Evolutionary conservation across 1,140 invertebrate genomes (phyloP).

Genomic region (Nephotettix cincticeps): DNA sequence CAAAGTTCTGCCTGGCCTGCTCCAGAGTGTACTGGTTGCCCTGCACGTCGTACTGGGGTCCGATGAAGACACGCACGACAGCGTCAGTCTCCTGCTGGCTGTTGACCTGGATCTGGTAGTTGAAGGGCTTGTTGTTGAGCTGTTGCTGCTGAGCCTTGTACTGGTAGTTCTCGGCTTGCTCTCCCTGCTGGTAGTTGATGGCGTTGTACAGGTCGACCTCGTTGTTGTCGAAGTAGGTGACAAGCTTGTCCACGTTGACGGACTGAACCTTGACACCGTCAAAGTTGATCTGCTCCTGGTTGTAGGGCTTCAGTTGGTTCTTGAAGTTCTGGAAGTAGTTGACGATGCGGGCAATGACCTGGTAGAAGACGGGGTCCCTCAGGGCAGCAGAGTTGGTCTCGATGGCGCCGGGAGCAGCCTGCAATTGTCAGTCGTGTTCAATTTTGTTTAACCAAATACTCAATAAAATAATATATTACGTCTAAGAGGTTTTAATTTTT

Average conservation of each 20-base stretch:
- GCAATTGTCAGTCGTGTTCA: not conserved
- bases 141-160: constrained; percentile 49
- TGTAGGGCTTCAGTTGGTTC: constrained; percentile 57
- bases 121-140: constrained; percentile 67
- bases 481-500: too few species aligned
- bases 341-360: constrained; percentile 51
- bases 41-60: constrained; percentile 63
- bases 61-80: constrained; percentile 64
- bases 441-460: too few species aligned
- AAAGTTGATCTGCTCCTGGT: constrained; percentile 46
- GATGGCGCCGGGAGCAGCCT: constrained; percentile 50
- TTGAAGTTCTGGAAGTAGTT: constrained; percentile 54
- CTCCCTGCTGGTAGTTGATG: constrained; percentile 53
- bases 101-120: constrained; percentile 57
- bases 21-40: constrained; percentile 46
- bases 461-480: too few species aligned
- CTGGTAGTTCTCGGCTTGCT: constrained; percentile 41
- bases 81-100: constrained; percentile 55
- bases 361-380: constrained; percentile 56
- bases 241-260: not conserved
- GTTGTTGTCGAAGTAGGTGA: constrained; percentile 43
- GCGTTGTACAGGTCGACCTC: constrained; percentile 53
- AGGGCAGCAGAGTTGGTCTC: constrained; percentile 50
- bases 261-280: constrained; percentile 43
- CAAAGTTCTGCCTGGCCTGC: constrained; percentile 38